These are phyloP conservation scores for Cettia cetti DNA, from an alignment of 2,113 vertebrate species.

Conservation along the genomic window DNA sequence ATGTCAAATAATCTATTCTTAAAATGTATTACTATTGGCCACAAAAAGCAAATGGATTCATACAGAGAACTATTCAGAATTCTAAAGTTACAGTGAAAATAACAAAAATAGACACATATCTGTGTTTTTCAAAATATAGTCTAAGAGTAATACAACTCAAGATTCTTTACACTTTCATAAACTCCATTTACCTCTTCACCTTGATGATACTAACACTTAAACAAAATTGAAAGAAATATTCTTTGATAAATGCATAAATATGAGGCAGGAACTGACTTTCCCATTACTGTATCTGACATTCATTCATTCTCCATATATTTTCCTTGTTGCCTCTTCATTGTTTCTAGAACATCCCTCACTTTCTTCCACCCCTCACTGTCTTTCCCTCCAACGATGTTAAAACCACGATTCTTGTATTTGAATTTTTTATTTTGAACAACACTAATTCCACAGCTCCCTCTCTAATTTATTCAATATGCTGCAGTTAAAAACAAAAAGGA, in stretches of 20 bases:
- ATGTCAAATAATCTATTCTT: not conserved
- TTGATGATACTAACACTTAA: not conserved
- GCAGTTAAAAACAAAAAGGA: not conserved
- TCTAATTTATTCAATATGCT: not conserved
- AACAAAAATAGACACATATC: not conserved
- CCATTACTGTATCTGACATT: not conserved
- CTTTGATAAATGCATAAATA: not conserved
- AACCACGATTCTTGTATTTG: not conserved
- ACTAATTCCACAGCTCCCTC: not conserved
- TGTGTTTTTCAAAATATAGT: not conserved
- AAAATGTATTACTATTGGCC: not conserved
- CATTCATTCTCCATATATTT: not conserved
- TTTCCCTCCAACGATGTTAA: not conserved
- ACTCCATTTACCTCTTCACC: not conserved
- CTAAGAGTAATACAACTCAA: not conserved
- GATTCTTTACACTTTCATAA: not conserved
- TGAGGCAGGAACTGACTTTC: not conserved
- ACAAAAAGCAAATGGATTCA: not conserved
- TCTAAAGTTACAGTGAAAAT: not conserved
- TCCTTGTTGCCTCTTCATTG: not conserved
- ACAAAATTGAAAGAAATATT: not conserved
- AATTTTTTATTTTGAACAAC: not conserved
- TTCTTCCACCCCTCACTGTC: not conserved
- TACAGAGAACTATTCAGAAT: not conserved
- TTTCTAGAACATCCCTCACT: not conserved